Conservation (phyloP, 1,140 invertebrate species). For the Nomia melanderi region DNA sequence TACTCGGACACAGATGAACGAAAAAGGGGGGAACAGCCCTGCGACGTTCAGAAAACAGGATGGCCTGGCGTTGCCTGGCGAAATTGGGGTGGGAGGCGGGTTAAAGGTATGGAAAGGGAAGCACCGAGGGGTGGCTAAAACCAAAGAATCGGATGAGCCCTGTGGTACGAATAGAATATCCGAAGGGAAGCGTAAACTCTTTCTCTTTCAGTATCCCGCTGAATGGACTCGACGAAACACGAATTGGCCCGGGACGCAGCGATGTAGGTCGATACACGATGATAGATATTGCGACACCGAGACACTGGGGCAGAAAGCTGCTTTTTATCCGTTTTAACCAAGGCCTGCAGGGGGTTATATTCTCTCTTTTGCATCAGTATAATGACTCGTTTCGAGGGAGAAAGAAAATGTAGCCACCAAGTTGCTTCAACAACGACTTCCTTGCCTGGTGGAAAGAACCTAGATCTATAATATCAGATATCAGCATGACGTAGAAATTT, state of each 20-base stretch:
- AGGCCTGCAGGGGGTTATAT: neutral
- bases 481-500: too few relatives aligned
- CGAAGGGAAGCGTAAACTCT: neutral
- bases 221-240: conserved; percentile 10
- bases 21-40: conserved; percentile 8
- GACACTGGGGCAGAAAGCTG: too few relatives aligned
- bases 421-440: too few relatives aligned
- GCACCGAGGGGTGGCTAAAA: neutral
- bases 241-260: neutral
- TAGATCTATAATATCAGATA: too few relatives aligned
- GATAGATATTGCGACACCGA: neutral
- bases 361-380: conserved; percentile 21
- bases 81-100: too few relatives aligned
- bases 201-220: neutral
- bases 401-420: neutral
- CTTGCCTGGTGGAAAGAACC: too few relatives aligned
- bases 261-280: neutral
- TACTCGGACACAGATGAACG: conserved; percentile 36
- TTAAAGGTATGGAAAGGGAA: too few relatives aligned
- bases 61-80: neutral
- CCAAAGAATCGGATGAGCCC: conserved; percentile 5
- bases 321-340: neutral
- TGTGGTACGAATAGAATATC: conserved; percentile 13
- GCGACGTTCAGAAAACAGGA: neutral
- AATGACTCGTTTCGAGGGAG: conserved; percentile 11